These are phyloP conservation scores for Bettongia penicillata DNA, from an alignment of 2,113 vertebrate species.

Conservation along the genomic window DNA sequence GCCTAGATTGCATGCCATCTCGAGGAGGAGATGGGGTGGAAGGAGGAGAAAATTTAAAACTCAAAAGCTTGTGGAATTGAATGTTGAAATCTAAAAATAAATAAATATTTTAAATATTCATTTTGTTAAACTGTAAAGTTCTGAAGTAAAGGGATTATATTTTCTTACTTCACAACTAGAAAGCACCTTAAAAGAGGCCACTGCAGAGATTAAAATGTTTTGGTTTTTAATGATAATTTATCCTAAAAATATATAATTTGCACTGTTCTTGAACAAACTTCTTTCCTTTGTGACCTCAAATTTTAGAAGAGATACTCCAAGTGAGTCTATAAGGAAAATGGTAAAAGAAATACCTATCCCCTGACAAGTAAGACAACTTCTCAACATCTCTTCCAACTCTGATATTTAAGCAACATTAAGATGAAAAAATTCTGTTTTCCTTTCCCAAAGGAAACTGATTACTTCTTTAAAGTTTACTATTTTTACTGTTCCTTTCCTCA, in stretches of 20 bases:
- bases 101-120: too few species aligned
- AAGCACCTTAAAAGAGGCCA: too few species aligned
- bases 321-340: conserved; percentile 12
- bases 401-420: conserved; percentile 31
- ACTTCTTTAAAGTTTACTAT: conserved; percentile 33
- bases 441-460: conserved; percentile 30
- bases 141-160: conserved; percentile 10
- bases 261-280: conserved; percentile 50
- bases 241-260: conserved; percentile 12
- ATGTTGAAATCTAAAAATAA: too few species aligned
- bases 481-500: neutral
- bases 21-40: too few species aligned
- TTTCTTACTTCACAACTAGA: conserved; percentile 45
- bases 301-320: conserved; percentile 29
- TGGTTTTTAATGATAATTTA: neutral
- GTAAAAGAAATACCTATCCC: neutral
- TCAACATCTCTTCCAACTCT: neutral
- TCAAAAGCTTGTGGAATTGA: too few species aligned
- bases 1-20: too few species aligned
- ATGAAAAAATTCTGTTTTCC: conserved; percentile 25
- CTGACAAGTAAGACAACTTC: too few species aligned
- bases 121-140: too few species aligned
- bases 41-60: too few species aligned
- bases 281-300: conserved; percentile 36
- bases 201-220: neutral